Base-by-base conservation (phyloP, 2,888 invertebrate species). In the Ophion obscuratus region DNA sequence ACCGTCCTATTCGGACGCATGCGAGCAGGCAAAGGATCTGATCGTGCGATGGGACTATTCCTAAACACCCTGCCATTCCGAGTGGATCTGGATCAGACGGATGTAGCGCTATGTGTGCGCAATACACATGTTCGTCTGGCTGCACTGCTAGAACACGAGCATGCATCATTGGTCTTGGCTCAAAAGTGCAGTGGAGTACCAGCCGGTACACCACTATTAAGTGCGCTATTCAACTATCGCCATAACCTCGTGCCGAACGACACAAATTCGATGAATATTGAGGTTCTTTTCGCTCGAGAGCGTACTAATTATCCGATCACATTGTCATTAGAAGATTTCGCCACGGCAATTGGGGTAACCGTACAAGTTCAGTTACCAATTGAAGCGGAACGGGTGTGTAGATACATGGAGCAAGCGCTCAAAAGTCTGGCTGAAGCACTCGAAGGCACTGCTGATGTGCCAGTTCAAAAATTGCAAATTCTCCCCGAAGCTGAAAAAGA, bases 221-320 rank as follows among this genome's bases (percentile, higher is more conserved):
- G 62, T 14, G 74, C 74, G 6, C 20, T 75, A 7, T 24, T 75
- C 1, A 75, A 75, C 24, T 75, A 62, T 75, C 74, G 74, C 6
- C 74, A 75, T 44, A 40, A 27, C 14, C 20, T n/a, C 31, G 2
- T n/a, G 10, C 2, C 5, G 5, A 44, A 61, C 2, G 11, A n/a
- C 1, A 1, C 11, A 2, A 17, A 61, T 11, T n/a, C 40, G 14
- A 36, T 2, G 14, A 11, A 61, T 24, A 10, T 14, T 7, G 24
- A 44, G 44, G 10, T 47, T 24, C 3, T 62, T 4, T 6, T 6
- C 0, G 17, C 24, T 64, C 20, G 0, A 0, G 74, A 75, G 40
- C 61, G 74, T 1, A 62, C 36, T 6, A 75, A 75, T 44, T 75
- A 24, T 27, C 74, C 74, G 6, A 6, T 75, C 14, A 62, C 62